A percentile compares a stretch with the other conserved stretches of the same genome.
phyloP scores from a whole-genome alignment of 1,140 invertebrate species.

The Drosophila triauraria region DNA sequence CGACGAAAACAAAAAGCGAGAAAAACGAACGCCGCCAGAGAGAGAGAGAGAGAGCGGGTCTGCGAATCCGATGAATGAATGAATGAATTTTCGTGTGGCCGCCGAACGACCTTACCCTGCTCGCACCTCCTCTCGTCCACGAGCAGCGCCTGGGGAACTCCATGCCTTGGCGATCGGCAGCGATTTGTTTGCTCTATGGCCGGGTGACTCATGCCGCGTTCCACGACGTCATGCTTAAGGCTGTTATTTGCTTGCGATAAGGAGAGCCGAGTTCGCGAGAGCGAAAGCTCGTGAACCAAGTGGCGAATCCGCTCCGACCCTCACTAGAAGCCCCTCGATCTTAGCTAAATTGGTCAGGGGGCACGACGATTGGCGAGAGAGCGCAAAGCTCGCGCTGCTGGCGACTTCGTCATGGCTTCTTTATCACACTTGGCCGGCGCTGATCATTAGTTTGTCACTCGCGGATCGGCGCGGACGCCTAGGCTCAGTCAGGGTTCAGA shows the following conservation, averaged over 20 bases:
- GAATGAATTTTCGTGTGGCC: slow-evolving; percentile 43
- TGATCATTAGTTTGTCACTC: slow-evolving; percentile 69
- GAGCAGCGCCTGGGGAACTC: slow-evolving; percentile 65
- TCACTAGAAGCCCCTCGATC: neutral
- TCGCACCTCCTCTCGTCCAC: neutral
- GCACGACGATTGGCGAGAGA: slow-evolving; percentile 1
- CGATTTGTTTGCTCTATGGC: slow-evolving; percentile 28
- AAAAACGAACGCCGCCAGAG: neutral
- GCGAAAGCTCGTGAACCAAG: slow-evolving; percentile 38
- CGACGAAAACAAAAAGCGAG: slow-evolving; percentile 25
- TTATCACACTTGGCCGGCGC: slow-evolving; percentile 51
- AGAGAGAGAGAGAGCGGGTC: slow-evolving; percentile 7
- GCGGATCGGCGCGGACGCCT: slow-evolving; percentile 54
- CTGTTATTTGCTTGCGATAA: slow-evolving; percentile 41
- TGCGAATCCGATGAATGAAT: slow-evolving; percentile 70
- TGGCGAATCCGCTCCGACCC: slow-evolving; percentile 20
- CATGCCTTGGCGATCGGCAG: slow-evolving; percentile 18
- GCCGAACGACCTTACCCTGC: slow-evolving; percentile 64
- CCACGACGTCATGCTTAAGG: slow-evolving; percentile 64
- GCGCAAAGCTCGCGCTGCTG: slow-evolving; percentile 41
- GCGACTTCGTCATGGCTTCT: slow-evolving; percentile 58
- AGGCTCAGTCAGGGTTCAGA: slow-evolving; percentile 13
- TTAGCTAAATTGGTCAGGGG: slow-evolving; percentile 29
- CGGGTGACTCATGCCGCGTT: slow-evolving; percentile 54
- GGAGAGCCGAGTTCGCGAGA: slow-evolving; percentile 12